Base-by-base conservation (phyloP, 2,797 vertebrate genomes). In the Phataginus tetradactyla region DNA sequence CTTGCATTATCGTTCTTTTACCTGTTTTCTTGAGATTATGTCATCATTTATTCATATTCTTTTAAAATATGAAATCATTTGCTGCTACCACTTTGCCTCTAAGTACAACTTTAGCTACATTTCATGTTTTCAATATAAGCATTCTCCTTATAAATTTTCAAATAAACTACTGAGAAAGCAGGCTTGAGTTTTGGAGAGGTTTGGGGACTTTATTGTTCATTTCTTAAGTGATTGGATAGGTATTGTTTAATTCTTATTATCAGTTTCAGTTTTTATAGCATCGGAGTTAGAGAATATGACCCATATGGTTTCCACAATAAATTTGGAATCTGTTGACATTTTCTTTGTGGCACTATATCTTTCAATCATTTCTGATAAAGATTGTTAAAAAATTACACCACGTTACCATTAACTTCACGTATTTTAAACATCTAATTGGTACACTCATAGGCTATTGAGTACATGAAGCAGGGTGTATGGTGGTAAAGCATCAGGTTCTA, bases 331-430 rank as follows among this genome's bases (percentile, higher is more conserved):
- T 78, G 20, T 7, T 39, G 34, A 69, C 51, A 55, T 68, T 59
- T 61, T 88, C 53, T 92, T 90, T 53, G 15, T 4, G 45, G n/a
- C 27, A 39, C 42, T 83, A 7, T 53, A 45, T 34, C 3, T 89
- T 85, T 90, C 77, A 57, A 93, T 77, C 64, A 51, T 68, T 68
- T 59, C 42, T 92, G 37, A 55, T 61, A 51, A 86, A 86, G 51
- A 64, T 42, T 64, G 27, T 64, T 14, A 37, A 75, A 83, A 72
- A 13, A 45, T 45, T 71, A 21, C 3, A 55, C 8, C 2, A 37
- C 27, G 25, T 49, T 34, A n/a, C 32, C 14, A 0, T 86, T 51
- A 71, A 34, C 34, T 32, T 75, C 42, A 90, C 66, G 20, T 13
- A 61, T 45, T 45, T 51, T n/a, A 39, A 83, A 53, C 12, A 25